phyloP scores from a whole-genome alignment of 2,888 invertebrate species.

The Amblyteles armatorius region DNA sequence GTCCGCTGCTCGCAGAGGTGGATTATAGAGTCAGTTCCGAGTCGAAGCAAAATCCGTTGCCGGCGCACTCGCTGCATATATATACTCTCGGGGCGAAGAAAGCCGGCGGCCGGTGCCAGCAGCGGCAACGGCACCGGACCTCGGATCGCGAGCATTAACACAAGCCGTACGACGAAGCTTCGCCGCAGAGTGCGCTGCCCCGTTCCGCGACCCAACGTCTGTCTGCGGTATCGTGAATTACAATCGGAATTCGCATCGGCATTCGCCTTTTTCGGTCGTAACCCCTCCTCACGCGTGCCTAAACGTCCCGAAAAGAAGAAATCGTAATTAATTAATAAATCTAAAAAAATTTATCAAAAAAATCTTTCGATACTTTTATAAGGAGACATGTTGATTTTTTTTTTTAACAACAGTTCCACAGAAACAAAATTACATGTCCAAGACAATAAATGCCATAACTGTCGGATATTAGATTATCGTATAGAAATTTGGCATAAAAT shows the following conservation, averaged over 20 bases:
- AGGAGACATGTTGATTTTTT: too few species aligned
- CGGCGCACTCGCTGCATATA: slow-evolving; percentile 38
- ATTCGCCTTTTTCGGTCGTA: slow-evolving; percentile 58
- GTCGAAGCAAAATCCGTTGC: slow-evolving; percentile 42
- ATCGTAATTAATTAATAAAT: background rate
- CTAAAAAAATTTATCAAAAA: too few species aligned
- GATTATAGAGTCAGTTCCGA: slow-evolving; percentile 5
- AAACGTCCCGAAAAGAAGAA: background rate
- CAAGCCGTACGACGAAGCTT: slow-evolving; percentile 48
- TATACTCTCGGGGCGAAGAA: slow-evolving; percentile 70
- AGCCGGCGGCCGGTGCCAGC: slow-evolving; percentile 64
- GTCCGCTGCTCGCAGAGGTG: slow-evolving; percentile 1
- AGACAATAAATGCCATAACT: too few species aligned
- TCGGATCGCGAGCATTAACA: slow-evolving; percentile 62
- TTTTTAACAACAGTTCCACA: too few species aligned
- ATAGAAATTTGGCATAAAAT: too few species aligned
- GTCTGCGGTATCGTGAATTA: slow-evolving; percentile 71
- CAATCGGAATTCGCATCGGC: slow-evolving; percentile 66
- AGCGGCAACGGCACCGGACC: slow-evolving; percentile 45
- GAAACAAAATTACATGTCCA: too few species aligned
- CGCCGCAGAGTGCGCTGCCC: slow-evolving; percentile 63
- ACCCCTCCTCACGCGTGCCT: slow-evolving; percentile 7
- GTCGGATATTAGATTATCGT: too few species aligned
- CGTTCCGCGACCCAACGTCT: slow-evolving; percentile 7
- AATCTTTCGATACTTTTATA: too few species aligned